phyloP scores from a whole-genome alignment of 2,113 vertebrate species.

The Chlamydotis undulata region DNA sequence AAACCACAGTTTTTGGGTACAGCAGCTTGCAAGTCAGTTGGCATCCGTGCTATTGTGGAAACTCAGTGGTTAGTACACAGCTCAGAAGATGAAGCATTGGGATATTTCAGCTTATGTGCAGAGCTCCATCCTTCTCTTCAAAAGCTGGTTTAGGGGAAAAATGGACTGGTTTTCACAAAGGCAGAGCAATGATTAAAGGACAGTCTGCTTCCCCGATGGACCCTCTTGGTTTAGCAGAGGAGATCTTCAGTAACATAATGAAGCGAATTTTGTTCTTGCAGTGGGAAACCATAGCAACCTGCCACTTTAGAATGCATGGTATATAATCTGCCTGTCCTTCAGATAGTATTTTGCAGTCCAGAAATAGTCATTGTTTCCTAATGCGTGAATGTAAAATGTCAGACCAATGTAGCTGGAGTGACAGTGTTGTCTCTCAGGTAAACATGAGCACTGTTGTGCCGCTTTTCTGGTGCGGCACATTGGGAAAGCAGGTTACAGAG shows the following conservation, averaged over 20 bases:
- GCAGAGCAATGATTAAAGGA: constrained; percentile 29
- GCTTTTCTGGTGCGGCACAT: neutral
- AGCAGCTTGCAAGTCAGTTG: neutral
- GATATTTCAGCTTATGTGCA: neutral
- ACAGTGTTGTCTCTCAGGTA: constrained; percentile 6
- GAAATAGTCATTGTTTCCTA: constrained; percentile 66
- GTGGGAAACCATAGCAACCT: constrained; percentile 78
- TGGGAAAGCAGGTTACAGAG: neutral
- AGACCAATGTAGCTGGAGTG: constrained; percentile 15
- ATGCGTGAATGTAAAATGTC: constrained; percentile 63
- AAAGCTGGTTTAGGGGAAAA: neutral
- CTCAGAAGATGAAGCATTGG: neutral
- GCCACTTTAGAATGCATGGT: constrained; percentile 53
- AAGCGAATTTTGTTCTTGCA: constrained; percentile 53
- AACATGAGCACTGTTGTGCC: neutral
- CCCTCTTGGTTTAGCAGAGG: constrained; percentile 9
- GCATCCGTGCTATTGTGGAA: neutral
- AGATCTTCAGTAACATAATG: constrained; percentile 55
- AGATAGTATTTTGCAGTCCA: constrained; percentile 62
- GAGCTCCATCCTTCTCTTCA: neutral
- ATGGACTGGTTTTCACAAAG: neutral
- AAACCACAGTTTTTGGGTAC: neutral
- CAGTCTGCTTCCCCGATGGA: neutral
- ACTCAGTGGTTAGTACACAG: neutral
- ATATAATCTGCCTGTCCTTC: constrained; percentile 73